A percentile compares a stretch with the other conserved stretches of the same genome.
These are phyloP conservation scores for Odontamblyopus lacepedii DNA, from an alignment of 2,797 vertebrate species.

Conservation along the genomic window DNA sequence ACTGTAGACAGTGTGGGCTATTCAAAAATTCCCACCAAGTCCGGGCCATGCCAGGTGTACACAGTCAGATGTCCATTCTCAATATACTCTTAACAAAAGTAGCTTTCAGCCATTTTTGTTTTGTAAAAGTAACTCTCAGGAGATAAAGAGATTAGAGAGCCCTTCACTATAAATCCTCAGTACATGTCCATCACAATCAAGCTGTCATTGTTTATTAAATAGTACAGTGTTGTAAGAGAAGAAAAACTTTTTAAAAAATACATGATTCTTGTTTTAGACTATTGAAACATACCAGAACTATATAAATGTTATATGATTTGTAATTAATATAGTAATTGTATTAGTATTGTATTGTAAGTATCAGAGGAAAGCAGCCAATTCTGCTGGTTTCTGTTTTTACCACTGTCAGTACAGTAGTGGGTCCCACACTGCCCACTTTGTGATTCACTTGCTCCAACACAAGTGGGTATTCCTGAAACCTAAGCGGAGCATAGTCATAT, in stretches of 20 bases:
- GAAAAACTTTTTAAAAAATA: neutral
- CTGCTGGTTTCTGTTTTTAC: constrained; percentile 45
- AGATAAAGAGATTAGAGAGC: neutral
- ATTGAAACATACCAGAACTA: neutral
- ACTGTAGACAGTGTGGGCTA: neutral
- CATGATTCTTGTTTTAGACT: neutral
- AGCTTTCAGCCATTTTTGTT: too few relatives aligned
- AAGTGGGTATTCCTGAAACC: constrained; percentile 47
- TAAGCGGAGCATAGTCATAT: constrained; percentile 21
- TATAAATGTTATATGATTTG: neutral
- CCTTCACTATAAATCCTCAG: neutral
- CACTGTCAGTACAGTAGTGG: constrained; percentile 44
- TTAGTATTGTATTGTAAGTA: neutral
- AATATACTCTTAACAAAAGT: neutral
- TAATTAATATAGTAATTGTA: neutral
- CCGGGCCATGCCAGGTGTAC: neutral
- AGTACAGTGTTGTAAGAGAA: neutral
- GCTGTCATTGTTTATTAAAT: neutral
- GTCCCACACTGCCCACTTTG: constrained; percentile 49
- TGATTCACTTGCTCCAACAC: constrained; percentile 49
- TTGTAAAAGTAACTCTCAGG: neutral
- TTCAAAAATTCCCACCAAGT: neutral
- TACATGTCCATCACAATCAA: too few relatives aligned
- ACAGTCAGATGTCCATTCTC: neutral
- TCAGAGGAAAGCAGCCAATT: constrained; percentile 21